These are phyloP conservation scores for Danio rerio DNA, from an alignment of 2,113 vertebrate species.

Conservation along the genomic window GRCz12tu NC_133176.1:24043001-24043500, in stretches of 20 bases:
- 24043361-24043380: not conserved
- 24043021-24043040: not conserved
- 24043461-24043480: not conserved
- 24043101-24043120: not conserved
- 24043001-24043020: constrained; percentile 1
- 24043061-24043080: not conserved
- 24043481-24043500: not conserved
- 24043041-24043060: not conserved
- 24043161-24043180: constrained; percentile 2
- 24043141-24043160: not conserved
- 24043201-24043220: not conserved
- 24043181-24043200: constrained; percentile 9
- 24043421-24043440: not conserved
- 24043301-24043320: not conserved
- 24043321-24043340: not conserved
- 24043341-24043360: not conserved
- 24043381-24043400: not conserved
- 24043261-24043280: constrained; percentile 4
- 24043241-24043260: not conserved
- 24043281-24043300: constrained; percentile 14
- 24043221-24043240: not conserved
- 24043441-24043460: not conserved
- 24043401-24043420: not conserved
- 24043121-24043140: not conserved
- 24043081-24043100: not conserved